Evolutionary conservation across 2,113 vertebrate species (phyloP).

Genomic region (Setophaga kirtlandii): DNA sequence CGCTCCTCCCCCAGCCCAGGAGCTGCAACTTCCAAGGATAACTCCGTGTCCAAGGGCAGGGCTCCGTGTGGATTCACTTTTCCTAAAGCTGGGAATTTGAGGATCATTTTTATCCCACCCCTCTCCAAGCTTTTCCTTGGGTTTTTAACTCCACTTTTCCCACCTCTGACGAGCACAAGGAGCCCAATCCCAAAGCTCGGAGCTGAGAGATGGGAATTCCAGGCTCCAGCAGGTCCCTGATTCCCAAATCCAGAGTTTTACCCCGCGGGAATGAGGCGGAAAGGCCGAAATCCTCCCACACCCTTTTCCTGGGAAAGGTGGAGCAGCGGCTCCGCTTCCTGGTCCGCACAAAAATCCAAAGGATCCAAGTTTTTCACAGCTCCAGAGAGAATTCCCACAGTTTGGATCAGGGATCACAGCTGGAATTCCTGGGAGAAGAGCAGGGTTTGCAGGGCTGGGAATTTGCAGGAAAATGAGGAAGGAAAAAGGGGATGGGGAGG

Average conservation of each 20-base stretch:
- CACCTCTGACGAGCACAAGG: rapidly evolving
- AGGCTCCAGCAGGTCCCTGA: background rate
- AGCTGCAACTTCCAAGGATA: background rate
- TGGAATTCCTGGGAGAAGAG: background rate
- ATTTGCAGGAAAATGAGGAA: background rate
- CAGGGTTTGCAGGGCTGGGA: background rate
- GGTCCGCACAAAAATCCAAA: background rate
- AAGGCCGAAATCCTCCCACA: background rate
- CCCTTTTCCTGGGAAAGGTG: background rate
- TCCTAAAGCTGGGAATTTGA: background rate
- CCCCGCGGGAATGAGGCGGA: rapidly evolving
- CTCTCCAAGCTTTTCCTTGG: background rate
- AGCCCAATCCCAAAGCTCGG: background rate
- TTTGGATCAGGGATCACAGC: background rate
- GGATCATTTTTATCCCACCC: background rate
- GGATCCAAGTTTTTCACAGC: rapidly evolving
- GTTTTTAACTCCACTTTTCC: background rate
- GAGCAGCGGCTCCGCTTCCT: background rate
- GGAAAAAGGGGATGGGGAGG: background rate
- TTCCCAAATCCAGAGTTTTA: background rate
- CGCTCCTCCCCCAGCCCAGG: background rate
- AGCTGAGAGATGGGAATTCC: rapidly evolving
- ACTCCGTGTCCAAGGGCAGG: background rate
- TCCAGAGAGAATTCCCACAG: background rate
- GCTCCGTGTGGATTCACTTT: background rate